Percentiles rank a stretch among this genome's conserved stretches.
These are phyloP conservation scores for Acrocephalus arundinaceus DNA, from an alignment of 2,113 vertebrate genomes.

Conservation along the genomic window DNA sequence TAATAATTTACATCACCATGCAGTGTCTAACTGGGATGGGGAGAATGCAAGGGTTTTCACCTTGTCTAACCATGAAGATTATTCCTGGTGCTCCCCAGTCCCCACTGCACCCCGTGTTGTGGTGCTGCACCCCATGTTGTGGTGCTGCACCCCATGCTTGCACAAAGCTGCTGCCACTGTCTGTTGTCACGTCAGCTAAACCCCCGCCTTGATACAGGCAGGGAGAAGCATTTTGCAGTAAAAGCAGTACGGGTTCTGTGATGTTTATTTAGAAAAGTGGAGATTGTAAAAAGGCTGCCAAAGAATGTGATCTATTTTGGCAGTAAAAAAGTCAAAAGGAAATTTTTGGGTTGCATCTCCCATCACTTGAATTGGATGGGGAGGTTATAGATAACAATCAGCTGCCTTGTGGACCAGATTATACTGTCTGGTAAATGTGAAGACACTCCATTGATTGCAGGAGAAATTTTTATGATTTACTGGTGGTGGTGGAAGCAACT, in stretches of 20 bases:
- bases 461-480: constrained; percentile 49
- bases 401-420: constrained; percentile 36
- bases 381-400: constrained; percentile 62
- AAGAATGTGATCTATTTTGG: constrained; percentile 49
- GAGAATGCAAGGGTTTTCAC: neutral
- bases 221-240: neutral
- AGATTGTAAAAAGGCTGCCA: constrained; percentile 45
- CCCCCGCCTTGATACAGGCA: rapidly evolving
- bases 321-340: constrained; percentile 43
- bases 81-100: neutral
- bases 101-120: rapidly evolving
- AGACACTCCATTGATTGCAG: constrained; percentile 46
- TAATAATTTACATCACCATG: neutral
- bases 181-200: neutral
- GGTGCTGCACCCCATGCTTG: neutral
- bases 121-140: neutral
- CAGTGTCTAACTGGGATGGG: neutral
- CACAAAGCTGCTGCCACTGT: neutral
- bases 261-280: constrained; percentile 60
- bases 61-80: neutral
- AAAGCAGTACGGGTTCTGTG: neutral
- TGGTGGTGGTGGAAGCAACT: neutral
- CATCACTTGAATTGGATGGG: constrained; percentile 22
- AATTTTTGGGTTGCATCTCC: constrained; percentile 54
- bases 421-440: constrained; percentile 59